Percentiles rank a stretch among this genome's conserved stretches.
Evolutionary conservation across 2,888 invertebrate genomes (phyloP).

Genomic region (Stenolophus ochropezus): DNA sequence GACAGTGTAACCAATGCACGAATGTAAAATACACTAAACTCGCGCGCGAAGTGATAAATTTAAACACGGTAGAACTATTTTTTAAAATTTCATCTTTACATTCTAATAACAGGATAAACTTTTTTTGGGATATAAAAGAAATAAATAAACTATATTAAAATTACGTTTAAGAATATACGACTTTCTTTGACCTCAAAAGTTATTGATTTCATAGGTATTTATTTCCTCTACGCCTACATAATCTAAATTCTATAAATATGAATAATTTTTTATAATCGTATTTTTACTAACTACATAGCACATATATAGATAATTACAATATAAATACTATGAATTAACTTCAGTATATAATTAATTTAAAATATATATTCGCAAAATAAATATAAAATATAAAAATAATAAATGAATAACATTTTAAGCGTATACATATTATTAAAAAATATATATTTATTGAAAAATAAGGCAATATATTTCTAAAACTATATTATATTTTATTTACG

Average conservation of each 20-base stretch:
- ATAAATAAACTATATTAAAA: neutral
- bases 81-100: too few species aligned
- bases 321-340: too few species aligned
- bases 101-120: too few species aligned
- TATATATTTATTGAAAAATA: too few species aligned
- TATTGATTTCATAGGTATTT: slow-evolving; percentile 14
- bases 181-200: neutral
- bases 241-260: neutral
- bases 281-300: too few species aligned
- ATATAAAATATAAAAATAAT: too few species aligned
- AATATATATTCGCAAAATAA: too few species aligned
- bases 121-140: neutral
- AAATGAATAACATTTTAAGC: too few species aligned
- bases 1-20: neutral
- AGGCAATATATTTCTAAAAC: neutral
- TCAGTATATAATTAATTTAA: too few species aligned
- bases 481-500: neutral
- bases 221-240: neutral
- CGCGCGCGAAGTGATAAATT: neutral
- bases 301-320: too few species aligned
- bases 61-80: neutral
- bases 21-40: neutral
- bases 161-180: neutral
- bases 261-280: neutral
- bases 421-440: too few species aligned